These are phyloP conservation scores for Dicyrtomina minuta DNA, from an alignment of 2,888 invertebrate species.

Conservation along the genomic window DNA sequence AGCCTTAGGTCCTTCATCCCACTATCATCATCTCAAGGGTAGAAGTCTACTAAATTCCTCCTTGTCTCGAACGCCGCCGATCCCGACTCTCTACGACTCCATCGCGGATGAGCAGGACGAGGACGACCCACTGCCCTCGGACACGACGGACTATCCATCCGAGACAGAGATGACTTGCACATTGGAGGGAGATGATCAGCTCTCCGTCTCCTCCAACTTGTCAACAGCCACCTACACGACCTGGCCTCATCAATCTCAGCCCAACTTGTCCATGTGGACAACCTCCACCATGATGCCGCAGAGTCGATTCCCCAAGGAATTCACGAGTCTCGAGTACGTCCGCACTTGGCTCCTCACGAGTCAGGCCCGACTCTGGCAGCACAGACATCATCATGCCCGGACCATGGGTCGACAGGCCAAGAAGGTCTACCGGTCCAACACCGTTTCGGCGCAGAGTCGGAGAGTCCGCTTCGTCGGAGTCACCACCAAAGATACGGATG, in stretches of 20 bases:
- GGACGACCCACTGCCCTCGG: constrained; percentile 37
- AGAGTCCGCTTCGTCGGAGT: constrained; percentile 31
- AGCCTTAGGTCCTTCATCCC: constrained; percentile 15
- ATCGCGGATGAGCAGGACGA: constrained; percentile 2
- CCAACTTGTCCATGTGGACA: constrained; percentile 51
- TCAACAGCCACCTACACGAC: constrained; percentile 50
- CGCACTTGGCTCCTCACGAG: constrained; percentile 51
- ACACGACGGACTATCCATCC: constrained; percentile 52
- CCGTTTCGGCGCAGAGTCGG: constrained; percentile 32
- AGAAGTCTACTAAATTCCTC: constrained; percentile 1
- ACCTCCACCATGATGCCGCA: constrained; percentile 47
- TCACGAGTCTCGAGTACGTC: constrained; percentile 52
- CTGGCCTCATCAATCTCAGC: constrained; percentile 44
- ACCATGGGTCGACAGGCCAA: constrained; percentile 19
- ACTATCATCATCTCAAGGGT: background rate
- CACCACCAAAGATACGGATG: constrained; percentile 13
- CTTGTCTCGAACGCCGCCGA: constrained; percentile 1
- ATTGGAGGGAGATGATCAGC: constrained; percentile 37
- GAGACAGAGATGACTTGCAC: constrained; percentile 52
- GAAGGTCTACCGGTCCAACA: constrained; percentile 36
- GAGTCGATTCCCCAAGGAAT: constrained; percentile 48
- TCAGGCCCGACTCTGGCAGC: constrained; percentile 35
- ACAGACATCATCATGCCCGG: constrained; percentile 11
- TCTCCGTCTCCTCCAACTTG: constrained; percentile 45
- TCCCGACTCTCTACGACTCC: constrained; percentile 19